phyloP scores from a whole-genome alignment of 2,888 invertebrate species.

The Orthonevra nobilis region DNA sequence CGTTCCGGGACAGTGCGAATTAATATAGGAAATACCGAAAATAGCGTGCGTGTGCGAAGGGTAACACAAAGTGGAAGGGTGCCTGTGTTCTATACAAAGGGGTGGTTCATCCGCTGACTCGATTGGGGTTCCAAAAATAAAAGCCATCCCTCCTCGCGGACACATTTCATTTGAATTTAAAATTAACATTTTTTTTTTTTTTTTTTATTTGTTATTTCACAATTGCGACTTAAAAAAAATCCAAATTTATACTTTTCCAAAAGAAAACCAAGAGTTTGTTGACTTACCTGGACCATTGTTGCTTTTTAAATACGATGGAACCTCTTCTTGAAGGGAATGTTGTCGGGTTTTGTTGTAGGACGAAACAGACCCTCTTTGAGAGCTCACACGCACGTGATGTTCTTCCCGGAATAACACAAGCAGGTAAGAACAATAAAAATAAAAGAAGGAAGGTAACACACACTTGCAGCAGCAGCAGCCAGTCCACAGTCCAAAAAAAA shows the following conservation, averaged over 20 bases:
- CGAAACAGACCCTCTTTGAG: neutral
- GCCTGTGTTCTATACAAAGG: conserved; percentile 32
- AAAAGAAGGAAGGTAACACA: conserved; percentile 3
- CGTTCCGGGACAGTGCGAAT: conserved; percentile 66
- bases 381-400: conserved; percentile 33
- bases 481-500: conserved; percentile 13
- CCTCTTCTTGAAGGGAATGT: neutral
- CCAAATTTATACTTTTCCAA: neutral
- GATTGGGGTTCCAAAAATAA: conserved; percentile 24
- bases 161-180: conserved; percentile 6
- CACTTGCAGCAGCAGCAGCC: too few species aligned
- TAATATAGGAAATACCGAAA: conserved; percentile 47
- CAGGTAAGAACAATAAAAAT: conserved; percentile 3
- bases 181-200: neutral
- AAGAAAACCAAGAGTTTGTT: neutral
- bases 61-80: conserved; percentile 49
- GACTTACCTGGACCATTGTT: conserved; percentile 65
- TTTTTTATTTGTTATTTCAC: too few species aligned
- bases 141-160: conserved; percentile 11
- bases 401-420: conserved; percentile 1
- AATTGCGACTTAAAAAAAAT: neutral
- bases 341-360: neutral
- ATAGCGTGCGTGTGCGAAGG: conserved; percentile 34
- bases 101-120: conserved; percentile 30
- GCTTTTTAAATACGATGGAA: conserved; percentile 16